Evolutionary conservation across 2,797 vertebrate species (phyloP).

Genomic region (Onychomys torridus): DNA sequence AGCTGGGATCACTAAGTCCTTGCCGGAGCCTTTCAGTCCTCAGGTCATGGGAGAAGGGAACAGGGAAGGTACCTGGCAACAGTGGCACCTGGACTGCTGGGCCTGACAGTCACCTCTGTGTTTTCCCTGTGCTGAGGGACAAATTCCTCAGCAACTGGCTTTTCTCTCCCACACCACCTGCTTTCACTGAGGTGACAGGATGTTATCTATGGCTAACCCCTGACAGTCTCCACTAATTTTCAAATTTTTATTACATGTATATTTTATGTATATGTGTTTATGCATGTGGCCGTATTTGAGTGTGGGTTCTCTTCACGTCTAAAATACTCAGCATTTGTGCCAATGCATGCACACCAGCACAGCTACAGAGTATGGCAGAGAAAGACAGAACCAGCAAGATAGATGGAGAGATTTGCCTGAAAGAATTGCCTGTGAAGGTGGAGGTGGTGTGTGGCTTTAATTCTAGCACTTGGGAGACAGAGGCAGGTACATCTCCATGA

Average conservation of each 20-base stretch:
- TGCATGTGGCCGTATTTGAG: background rate
- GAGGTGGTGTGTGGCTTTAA: background rate
- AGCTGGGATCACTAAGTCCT: too few species aligned
- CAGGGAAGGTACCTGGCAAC: background rate
- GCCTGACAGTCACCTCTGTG: background rate
- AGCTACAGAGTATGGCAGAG: background rate
- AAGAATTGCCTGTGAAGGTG: background rate
- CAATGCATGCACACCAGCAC: background rate
- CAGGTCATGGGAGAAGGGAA: background rate
- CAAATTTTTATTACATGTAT: background rate
- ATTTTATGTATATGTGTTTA: background rate
- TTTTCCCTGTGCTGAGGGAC: background rate
- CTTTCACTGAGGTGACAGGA: too few species aligned
- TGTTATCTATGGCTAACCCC: background rate
- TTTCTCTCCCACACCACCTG: background rate
- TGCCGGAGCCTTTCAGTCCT: background rate
- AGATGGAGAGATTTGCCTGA: background rate
- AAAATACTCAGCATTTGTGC: background rate
- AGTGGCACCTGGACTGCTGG: background rate
- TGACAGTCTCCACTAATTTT: background rate
- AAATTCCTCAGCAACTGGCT: background rate
- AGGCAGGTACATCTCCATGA: too few species aligned
- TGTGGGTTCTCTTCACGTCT: background rate
- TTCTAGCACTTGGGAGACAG: background rate
- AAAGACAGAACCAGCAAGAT: background rate